Conservation (phyloP, 2,797 vertebrate genomes). For the Sebastes wilsoni region DNA sequence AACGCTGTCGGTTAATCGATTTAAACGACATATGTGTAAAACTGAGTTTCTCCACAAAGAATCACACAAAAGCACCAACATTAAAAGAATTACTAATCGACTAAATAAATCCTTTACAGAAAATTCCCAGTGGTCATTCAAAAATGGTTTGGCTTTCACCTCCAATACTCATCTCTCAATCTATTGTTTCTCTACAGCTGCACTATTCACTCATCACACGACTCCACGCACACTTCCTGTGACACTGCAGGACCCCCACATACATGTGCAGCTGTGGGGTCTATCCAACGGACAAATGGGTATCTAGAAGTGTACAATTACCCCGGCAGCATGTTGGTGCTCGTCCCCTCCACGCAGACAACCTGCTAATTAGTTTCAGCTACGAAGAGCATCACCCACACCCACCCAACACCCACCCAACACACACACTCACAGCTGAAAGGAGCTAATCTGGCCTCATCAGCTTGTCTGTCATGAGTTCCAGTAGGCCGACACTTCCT, state of each 20-base stretch:
- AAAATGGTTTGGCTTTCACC: not conserved
- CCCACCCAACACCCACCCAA: not conserved
- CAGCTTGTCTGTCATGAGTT: conserved; percentile 19
- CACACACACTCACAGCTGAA: conserved; percentile 2
- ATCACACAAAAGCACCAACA: too few species aligned
- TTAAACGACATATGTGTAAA: too few species aligned
- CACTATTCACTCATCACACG: conserved; percentile 16
- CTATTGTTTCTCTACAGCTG: conserved; percentile 32
- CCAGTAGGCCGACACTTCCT: conserved; percentile 36
- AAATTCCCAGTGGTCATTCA: not conserved
- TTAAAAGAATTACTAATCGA: not conserved
- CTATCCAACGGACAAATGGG: not conserved
- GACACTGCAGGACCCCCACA: conserved; percentile 6
- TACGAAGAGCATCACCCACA: not conserved
- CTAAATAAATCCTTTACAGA: not conserved
- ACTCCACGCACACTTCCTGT: conserved; percentile 31
- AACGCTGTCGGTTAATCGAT: too few species aligned
- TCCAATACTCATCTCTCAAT: not conserved
- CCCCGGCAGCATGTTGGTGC: conserved; percentile 5
- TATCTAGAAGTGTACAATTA: conserved; percentile 38
- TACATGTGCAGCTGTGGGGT: conserved; percentile 35
- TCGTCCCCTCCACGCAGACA: not conserved
- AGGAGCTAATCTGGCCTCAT: conserved; percentile 42
- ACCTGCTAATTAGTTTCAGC: conserved; percentile 50
- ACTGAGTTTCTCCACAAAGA: too few species aligned